Conservation (phyloP, 2,113 vertebrate genomes). For the Aldabrachelys gigantea region DNA sequence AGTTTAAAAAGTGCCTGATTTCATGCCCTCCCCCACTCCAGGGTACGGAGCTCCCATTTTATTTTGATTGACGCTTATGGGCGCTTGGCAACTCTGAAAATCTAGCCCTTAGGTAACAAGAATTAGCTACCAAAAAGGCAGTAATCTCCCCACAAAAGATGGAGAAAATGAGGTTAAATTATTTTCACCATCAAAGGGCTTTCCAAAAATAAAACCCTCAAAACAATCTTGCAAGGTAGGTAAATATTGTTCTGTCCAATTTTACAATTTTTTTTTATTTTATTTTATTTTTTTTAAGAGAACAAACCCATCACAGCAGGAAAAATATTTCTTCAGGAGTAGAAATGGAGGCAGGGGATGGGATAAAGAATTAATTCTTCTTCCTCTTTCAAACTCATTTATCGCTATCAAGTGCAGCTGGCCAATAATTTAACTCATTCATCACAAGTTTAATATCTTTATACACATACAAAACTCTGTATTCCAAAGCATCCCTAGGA, state of each 20-base stretch:
- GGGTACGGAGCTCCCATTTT: background rate
- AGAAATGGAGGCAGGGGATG: conserved; percentile 22
- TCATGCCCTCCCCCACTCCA: conserved; percentile 11
- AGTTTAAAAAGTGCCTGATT: conserved; percentile 24
- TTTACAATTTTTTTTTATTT: conserved; percentile 31
- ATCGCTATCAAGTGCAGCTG: conserved; percentile 56
- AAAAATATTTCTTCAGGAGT: conserved; percentile 62
- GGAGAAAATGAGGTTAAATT: background rate
- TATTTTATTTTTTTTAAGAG: background rate
- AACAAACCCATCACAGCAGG: background rate
- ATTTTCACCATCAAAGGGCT: background rate
- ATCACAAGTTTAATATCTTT: background rate
- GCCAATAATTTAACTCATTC: conserved; percentile 66
- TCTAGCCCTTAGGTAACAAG: background rate
- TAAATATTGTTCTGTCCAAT: conserved; percentile 62
- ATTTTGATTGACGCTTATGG: conserved; percentile 1
- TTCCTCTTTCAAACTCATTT: conserved; percentile 42
- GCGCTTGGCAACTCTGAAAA: background rate
- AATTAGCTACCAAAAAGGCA: background rate
- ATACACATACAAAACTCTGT: background rate
- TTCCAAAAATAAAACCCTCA: conserved; percentile 50
- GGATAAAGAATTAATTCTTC: conserved; percentile 50
- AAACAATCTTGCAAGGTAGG: conserved; percentile 19
- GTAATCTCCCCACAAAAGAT: background rate
- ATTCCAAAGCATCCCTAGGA: background rate